phyloP scores from a whole-genome alignment of 2,113 vertebrate species.

The Naja naja region DNA sequence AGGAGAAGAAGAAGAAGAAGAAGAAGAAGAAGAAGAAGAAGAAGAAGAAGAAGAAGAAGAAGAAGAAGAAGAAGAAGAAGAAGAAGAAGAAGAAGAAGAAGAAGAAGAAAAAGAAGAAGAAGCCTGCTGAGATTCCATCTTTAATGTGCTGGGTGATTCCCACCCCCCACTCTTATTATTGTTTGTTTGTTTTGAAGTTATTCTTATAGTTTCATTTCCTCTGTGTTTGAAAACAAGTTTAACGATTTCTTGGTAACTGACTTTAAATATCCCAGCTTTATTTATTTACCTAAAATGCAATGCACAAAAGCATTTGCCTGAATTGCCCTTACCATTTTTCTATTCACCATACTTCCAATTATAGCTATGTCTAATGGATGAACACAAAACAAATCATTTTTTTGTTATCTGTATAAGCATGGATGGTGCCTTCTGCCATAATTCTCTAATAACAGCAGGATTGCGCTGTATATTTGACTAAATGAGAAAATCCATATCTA shows the following conservation, averaged over 20 bases:
- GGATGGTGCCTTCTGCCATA: constrained; percentile 16
- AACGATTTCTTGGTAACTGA: neutral
- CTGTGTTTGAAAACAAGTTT: neutral
- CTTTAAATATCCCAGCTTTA: neutral
- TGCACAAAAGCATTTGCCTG: neutral
- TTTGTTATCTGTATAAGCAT: constrained; percentile 38
- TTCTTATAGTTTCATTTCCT: fast-evolving
- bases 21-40: too few relatives aligned
- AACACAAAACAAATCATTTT: constrained; percentile 27
- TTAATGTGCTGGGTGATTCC: neutral
- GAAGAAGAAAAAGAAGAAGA: neutral
- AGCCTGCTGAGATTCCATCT: fast-evolving
- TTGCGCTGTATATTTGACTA: constrained; percentile 29
- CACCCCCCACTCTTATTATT: neutral
- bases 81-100: too few relatives aligned
- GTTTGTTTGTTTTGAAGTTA: neutral
- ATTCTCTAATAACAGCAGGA: constrained; percentile 40
- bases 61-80: too few relatives aligned
- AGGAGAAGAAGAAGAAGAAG: neutral
- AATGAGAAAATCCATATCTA: constrained; percentile 45
- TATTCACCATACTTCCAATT: constrained; percentile 16
- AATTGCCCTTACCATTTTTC: neutral
- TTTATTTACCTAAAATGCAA: neutral
- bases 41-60: too few relatives aligned
- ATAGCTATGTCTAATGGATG: constrained; percentile 16